Evolutionary conservation across 2,797 vertebrate species (phyloP), one percentile per base, ranked within the genome.

Genomic region (Masticophis lateralis): DNA sequence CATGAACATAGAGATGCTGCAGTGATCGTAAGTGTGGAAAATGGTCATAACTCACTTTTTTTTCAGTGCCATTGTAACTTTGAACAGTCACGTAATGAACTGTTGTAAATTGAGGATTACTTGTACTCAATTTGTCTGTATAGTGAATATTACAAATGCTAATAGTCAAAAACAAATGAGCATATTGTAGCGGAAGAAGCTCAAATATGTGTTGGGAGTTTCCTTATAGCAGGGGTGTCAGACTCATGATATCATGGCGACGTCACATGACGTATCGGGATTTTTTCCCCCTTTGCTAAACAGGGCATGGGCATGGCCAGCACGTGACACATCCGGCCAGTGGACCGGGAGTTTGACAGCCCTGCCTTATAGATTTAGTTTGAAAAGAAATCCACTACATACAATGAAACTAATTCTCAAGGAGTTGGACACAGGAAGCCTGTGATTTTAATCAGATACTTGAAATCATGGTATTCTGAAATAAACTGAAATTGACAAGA

Each of bases 241-340:
- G 25, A 12, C 60, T 61, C 10, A 3, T 1, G 10, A 11, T 0
- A 3, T 61, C 25, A 61, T 0, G 3, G 10, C 0, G 3, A 1
- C 25, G 0, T n/a, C 61, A n/a, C 61, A 13, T n/a, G 0, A n/a
- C 0, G 2, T 66, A n/a, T 5, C 4, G 25, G 60, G 60, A 61
- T 25, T 61, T 61, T 25, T 9, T 3, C 3, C 8, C 22, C 1
- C 59, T 60, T 25, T 1, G 22, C 59, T 61, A 61, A 61, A 61
- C 59, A 9, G 3, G 7, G 25, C 22, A 3, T 61, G 59, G 25
- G 22, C 3, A 3, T 60, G 8, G 59, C 59, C 22, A 60, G 59
- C 8, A 22, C 1, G 22, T 61, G 8, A 61, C 2, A 1, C 9
- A 27, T 61, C 25, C 1, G 3, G 9, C 25, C 25, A 10, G 0